Evolutionary conservation across 2,888 invertebrate species (phyloP).

Genomic region (Nipponacmea schrenckii): DNA sequence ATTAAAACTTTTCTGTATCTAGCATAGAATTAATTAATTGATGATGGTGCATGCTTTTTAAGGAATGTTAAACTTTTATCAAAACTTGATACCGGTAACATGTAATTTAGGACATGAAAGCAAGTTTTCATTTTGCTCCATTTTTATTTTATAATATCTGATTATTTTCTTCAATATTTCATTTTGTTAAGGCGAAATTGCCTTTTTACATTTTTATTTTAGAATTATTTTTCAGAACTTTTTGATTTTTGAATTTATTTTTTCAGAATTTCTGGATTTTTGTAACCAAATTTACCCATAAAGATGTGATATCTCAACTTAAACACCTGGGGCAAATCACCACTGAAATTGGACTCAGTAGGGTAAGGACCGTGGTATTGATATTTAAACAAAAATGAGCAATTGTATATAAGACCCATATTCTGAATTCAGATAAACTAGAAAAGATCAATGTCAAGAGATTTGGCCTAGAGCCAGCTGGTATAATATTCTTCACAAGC

Average conservation of each 20-base stretch:
- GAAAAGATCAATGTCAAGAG: neutral
- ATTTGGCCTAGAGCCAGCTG: neutral
- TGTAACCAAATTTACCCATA: conserved; percentile 84
- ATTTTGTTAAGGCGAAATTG: no score
- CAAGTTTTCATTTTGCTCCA: no score
- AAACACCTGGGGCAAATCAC: conserved; percentile 82
- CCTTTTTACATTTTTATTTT: no score
- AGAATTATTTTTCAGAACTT: no score
- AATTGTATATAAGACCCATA: neutral
- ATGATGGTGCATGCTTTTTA: no score
- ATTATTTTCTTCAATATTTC: no score
- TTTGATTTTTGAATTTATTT: no score
- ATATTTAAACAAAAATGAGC: neutral
- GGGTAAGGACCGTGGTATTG: conserved; percentile 70
- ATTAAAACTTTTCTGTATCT: neutral
- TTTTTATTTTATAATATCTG: no score
- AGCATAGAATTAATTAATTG: neutral
- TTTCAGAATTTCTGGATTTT: conserved; percentile 83
- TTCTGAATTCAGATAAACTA: neutral
- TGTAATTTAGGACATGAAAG: no score
- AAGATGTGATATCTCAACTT: conserved; percentile 80
- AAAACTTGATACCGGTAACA: no score
- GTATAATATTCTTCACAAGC: no score
- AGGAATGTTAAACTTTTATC: no score
- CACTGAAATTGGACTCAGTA: conserved; percentile 89